Evolutionary conservation across 2,888 invertebrate genomes (phyloP).

Genomic region (Celastrina argiolus): DNA sequence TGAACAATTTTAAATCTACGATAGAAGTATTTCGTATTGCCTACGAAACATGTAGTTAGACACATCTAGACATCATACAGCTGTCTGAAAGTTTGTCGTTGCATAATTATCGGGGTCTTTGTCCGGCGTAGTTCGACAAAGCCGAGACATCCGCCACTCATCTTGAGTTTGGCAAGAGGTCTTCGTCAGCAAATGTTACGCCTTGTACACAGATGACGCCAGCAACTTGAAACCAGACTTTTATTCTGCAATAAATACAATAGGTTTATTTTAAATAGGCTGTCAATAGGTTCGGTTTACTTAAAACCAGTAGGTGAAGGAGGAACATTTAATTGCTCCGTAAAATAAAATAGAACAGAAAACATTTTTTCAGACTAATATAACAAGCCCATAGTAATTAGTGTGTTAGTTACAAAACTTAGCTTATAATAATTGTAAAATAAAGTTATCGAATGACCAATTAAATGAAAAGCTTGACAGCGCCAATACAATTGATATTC

Average conservation of each 20-base stretch:
- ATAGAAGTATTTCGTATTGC: not conserved
- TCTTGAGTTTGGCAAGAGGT: constrained; percentile 70
- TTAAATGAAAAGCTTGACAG: no score
- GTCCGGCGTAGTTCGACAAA: constrained; percentile 60
- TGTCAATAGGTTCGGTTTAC: no score
- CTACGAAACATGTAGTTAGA: constrained; percentile 20
- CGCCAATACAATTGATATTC: no score
- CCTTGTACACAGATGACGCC: constrained; percentile 42
- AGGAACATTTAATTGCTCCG: no score
- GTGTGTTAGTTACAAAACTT: no score
- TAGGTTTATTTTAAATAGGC: not conserved
- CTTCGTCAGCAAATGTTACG: constrained; percentile 57
- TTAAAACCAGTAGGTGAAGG: no score
- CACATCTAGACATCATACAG: not conserved
- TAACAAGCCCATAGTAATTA: no score
- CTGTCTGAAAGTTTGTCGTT: constrained; percentile 21
- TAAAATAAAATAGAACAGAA: no score
- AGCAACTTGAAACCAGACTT: not conserved
- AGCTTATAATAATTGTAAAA: no score
- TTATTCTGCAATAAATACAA: no score
- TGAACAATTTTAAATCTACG: not conserved
- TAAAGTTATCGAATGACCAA: no score
- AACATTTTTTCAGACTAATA: no score
- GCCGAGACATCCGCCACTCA: constrained; percentile 62
- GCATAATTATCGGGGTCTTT: constrained; percentile 54